A percentile compares a stretch with the other conserved stretches of the same genome.
These are phyloP conservation scores for Pituophis catenifer DNA, from an alignment of 2,113 vertebrate genomes.

Conservation along the genomic window DNA sequence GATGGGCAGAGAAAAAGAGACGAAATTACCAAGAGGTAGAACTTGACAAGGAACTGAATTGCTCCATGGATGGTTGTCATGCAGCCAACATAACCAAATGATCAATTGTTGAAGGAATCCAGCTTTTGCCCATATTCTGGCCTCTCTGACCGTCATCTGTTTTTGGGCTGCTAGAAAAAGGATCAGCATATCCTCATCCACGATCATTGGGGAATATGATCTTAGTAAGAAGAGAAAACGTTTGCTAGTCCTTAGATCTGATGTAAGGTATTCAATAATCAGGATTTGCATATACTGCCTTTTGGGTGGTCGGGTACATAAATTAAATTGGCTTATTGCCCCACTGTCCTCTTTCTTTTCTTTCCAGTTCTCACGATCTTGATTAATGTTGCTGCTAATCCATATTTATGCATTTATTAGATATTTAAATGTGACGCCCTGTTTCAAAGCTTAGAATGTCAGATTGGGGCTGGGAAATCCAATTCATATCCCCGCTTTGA, in stretches of 20 bases:
- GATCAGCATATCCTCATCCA: background rate
- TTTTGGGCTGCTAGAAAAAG: background rate
- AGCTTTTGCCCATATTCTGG: background rate
- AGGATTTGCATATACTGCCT: background rate
- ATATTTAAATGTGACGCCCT: background rate
- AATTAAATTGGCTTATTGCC: background rate
- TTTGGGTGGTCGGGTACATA: background rate
- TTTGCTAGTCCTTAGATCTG: background rate
- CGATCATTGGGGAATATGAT: background rate
- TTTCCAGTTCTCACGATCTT: background rate
- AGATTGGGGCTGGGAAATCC: background rate
- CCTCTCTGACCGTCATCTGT: background rate
- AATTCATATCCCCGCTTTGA: background rate
- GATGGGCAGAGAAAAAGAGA: background rate
- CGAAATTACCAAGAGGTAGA: background rate
- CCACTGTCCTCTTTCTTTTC: background rate
- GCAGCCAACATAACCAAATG: background rate
- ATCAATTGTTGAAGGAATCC: background rate
- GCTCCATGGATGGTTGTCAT: background rate
- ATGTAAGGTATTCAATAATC: background rate
- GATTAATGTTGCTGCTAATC: background rate
- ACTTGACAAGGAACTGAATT: accelerated
- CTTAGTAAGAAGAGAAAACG: background rate
- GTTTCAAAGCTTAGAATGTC: background rate
- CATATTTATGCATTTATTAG: background rate